These are phyloP conservation scores for Himalopsyche tibetana DNA, from an alignment of 2,888 invertebrate genomes.

Conservation along the genomic window DNA sequence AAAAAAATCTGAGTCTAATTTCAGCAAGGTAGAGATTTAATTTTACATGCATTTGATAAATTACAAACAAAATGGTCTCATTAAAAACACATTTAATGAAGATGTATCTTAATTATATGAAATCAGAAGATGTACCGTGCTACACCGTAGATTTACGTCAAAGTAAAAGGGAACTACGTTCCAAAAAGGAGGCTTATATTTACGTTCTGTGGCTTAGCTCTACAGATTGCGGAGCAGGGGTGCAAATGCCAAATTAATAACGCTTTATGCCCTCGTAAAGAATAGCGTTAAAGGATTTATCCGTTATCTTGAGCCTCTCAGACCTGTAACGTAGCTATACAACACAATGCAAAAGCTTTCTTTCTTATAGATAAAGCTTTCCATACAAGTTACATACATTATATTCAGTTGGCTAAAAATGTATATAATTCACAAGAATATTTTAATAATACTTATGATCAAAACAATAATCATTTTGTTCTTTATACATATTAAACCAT, in stretches of 20 bases:
- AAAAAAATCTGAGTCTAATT: no score
- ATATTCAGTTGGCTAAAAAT: not conserved
- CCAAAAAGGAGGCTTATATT: slow-evolving; percentile 35
- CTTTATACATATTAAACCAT: no score
- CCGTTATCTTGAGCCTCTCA: slow-evolving; percentile 61
- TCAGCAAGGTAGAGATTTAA: no score
- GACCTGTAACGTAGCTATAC: slow-evolving; percentile 10
- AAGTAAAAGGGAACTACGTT: slow-evolving; percentile 11
- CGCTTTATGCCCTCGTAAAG: slow-evolving; percentile 64
- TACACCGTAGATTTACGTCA: slow-evolving; percentile 17
- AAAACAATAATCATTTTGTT: no score
- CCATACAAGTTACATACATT: not conserved
- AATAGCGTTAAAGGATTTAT: slow-evolving; percentile 61
- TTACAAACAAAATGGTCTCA: not conserved
- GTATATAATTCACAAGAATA: not conserved
- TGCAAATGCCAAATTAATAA: slow-evolving; percentile 63
- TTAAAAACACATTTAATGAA: not conserved
- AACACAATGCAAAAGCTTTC: not conserved
- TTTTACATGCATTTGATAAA: not conserved
- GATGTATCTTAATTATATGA: not conserved
- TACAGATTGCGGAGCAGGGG: slow-evolving; percentile 46
- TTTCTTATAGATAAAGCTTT: not conserved
- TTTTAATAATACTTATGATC: not conserved
- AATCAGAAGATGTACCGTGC: not conserved
- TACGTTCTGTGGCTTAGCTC: slow-evolving; percentile 24